A percentile compares a stretch with the other conserved stretches of the same genome.
phyloP scores from a whole-genome alignment of 2,888 invertebrate species.

The Omphaloscelis lunosa region DNA sequence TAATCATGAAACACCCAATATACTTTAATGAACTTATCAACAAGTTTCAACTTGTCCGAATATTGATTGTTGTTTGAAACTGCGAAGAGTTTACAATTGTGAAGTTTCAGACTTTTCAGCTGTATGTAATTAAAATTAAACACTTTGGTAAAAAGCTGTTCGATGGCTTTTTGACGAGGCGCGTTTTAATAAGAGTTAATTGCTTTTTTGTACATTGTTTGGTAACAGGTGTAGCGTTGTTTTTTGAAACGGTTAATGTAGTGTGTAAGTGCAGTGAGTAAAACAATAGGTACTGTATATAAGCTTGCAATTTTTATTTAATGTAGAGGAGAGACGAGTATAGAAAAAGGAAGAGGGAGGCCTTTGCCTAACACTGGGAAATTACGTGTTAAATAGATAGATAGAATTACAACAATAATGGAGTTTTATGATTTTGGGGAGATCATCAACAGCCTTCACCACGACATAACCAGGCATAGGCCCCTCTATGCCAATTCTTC shows the following conservation, averaged over 20 bases:
- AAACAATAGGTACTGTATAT: not conserved
- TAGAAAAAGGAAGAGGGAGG: too few species aligned
- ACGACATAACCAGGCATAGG: not conserved
- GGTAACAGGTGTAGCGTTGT: not conserved
- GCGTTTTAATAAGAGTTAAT: conserved; percentile 38
- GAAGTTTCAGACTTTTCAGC: conserved; percentile 70
- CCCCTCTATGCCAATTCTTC: too few species aligned
- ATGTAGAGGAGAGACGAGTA: not conserved
- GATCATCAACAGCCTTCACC: not conserved
- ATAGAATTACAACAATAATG: not conserved
- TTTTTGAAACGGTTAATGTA: conserved; percentile 4
- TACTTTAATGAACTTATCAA: conserved; percentile 58
- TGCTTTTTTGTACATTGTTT: conserved; percentile 35
- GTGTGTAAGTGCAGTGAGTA: not conserved
- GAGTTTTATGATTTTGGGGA: too few species aligned
- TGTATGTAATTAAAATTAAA: conserved; percentile 73
- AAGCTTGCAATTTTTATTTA: not conserved
- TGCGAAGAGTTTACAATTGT: conserved; percentile 55
- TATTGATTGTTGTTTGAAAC: conserved; percentile 68
- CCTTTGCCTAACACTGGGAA: not conserved
- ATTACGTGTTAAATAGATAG: not conserved
- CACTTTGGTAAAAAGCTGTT: conserved; percentile 63
- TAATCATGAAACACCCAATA: conserved; percentile 5
- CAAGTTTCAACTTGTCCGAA: conserved; percentile 65
- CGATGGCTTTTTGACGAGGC: conserved; percentile 44